Evolutionary conservation across 2,888 invertebrate species (phyloP).

Genomic region (Pheosia gnoma): DNA sequence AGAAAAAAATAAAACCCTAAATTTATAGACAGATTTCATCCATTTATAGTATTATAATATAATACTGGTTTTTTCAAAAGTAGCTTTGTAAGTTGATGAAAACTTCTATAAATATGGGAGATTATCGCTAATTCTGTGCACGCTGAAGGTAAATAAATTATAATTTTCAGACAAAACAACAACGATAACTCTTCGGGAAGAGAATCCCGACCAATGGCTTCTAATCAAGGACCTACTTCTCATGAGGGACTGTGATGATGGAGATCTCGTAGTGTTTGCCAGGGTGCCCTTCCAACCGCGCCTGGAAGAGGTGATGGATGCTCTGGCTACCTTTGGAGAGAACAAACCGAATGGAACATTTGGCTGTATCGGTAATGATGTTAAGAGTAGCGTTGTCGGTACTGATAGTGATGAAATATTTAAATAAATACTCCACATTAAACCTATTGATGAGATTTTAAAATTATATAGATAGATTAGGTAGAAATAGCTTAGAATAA

Average conservation of each 20-base stretch:
- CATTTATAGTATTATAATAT: no score
- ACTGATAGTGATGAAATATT: background rate
- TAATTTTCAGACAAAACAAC: conserved; percentile 31
- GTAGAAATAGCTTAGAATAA: no score
- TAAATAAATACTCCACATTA: background rate
- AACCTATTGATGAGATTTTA: no score
- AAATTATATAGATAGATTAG: no score
- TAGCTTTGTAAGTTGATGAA: no score
- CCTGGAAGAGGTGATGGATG: conserved; percentile 31
- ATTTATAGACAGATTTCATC: no score
- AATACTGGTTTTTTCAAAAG: no score
- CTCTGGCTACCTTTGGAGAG: conserved; percentile 45
- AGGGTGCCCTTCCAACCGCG: conserved; percentile 32
- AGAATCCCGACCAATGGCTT: conserved; percentile 56
- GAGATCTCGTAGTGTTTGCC: conserved; percentile 48
- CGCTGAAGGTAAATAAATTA: no score
- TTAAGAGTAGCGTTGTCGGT: background rate
- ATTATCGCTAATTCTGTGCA: no score
- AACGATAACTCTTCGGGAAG: conserved; percentile 35
- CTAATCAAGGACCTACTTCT: conserved; percentile 48
- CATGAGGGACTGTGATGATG: conserved; percentile 57
- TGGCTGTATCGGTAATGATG: conserved; percentile 26
- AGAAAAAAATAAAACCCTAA: no score
- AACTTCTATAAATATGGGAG: no score
- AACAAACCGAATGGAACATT: conserved; percentile 29